Percentiles rank a stretch among this genome's conserved stretches.
phyloP scores from a whole-genome alignment of 2,113 vertebrate genomes.

The Sitta europaea region DNA sequence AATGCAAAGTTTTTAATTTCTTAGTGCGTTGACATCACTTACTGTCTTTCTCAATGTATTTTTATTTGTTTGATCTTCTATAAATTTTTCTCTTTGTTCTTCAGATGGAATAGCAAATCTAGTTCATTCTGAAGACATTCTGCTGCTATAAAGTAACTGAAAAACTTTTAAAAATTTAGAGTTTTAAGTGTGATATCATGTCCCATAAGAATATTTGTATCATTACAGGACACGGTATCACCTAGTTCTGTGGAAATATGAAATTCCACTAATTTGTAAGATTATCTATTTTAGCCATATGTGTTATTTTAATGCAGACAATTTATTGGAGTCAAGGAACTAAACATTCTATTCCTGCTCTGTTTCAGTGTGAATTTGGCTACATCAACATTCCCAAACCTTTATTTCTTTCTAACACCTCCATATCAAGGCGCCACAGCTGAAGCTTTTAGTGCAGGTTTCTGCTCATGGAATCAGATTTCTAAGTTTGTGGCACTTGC shows the following conservation, averaged over 20 bases:
- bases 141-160: neutral
- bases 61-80: constrained; percentile 59
- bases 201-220: constrained; percentile 34
- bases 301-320: neutral
- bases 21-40: constrained; percentile 43
- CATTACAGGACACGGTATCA: constrained; percentile 36
- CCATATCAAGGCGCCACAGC: neutral
- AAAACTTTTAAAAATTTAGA: constrained; percentile 42
- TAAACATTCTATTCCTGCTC: neutral
- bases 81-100: constrained; percentile 64
- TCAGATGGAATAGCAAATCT: constrained; percentile 34
- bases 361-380: neutral
- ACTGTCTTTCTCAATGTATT: constrained; percentile 59
- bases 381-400: neutral
- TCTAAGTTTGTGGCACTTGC: neutral
- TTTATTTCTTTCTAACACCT: neutral
- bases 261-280: neutral
- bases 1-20: constrained; percentile 3
- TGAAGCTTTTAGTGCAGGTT: neutral
- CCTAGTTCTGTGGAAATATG: neutral
- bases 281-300: neutral
- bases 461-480: neutral
- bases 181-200: constrained; percentile 38
- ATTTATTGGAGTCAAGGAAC: neutral
- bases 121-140: neutral